phyloP scores from a whole-genome alignment of 2,113 vertebrate species.

The Spilogale gracilis region DNA sequence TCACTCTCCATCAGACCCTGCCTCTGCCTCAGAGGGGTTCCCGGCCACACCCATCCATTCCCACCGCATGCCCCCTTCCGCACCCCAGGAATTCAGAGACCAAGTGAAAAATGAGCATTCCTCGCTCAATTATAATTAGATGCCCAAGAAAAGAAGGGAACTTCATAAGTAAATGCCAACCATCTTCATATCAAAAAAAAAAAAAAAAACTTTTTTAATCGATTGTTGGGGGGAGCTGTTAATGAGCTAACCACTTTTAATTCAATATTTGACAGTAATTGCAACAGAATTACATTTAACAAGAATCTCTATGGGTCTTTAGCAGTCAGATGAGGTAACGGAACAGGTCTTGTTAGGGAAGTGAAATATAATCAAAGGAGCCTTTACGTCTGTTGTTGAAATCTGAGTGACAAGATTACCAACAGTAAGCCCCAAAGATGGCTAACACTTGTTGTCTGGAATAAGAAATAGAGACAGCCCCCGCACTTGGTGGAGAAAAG shows the following conservation, averaged over 20 bases:
- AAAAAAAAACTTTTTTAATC: constrained; percentile 75
- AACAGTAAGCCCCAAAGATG: constrained; percentile 52
- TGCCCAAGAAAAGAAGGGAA: constrained; percentile 53
- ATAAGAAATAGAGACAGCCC: constrained; percentile 34
- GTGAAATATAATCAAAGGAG: constrained; percentile 72
- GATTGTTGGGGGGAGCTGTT: constrained; percentile 65
- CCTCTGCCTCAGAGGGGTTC: neutral
- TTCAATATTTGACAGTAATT: constrained; percentile 82
- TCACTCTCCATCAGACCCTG: neutral
- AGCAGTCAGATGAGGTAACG: constrained; percentile 73
- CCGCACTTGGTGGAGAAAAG: neutral
- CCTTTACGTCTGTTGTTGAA: constrained; percentile 13
- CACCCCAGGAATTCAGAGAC: neutral
- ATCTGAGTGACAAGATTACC: constrained; percentile 64
- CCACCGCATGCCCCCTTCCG: neutral
- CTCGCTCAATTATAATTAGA: constrained; percentile 21
- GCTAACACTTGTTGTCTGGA: neutral
- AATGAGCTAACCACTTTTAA: constrained; percentile 80
- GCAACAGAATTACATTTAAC: constrained; percentile 74
- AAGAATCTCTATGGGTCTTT: constrained; percentile 76
- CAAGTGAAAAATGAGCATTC: constrained; percentile 45
- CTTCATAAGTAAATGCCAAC: constrained; percentile 59
- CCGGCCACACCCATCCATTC: neutral
- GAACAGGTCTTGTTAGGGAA: constrained; percentile 46
- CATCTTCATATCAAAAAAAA: constrained; percentile 64